Evolutionary conservation across 2,888 invertebrate species (phyloP), one percentile per base, ranked within the genome.

Genomic region (Papilio gigon): DNA sequence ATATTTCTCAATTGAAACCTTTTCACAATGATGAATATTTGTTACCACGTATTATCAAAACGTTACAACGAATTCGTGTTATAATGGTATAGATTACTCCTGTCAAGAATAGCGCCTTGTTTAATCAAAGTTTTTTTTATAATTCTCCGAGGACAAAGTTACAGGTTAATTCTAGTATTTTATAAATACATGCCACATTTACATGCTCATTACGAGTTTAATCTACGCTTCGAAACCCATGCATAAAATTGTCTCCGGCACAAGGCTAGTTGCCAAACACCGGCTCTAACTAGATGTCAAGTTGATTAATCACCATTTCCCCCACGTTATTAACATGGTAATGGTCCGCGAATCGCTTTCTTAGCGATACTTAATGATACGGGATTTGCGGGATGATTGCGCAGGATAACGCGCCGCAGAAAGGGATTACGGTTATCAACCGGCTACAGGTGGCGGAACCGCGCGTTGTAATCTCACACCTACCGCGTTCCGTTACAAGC

Each of bases 241-340:
- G 91, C 89, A 90, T 90, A 90, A 89, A 90, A 77, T 77, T 77
- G 77, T 89, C 87, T 84, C 77, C 77, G 77, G 74, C 77, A 74
- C 78, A 84, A 81, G 87, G 86, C 84, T 86, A 86, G 86, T 86
- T 79, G 76, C 73, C 62, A 66, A 70, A 65, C 66, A 75, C 75
- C 76, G 68, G 81, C 80, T 83, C 82, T 80, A 80, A 82, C 83
- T 81, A 84, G 82, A 87, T 85, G 91, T 90, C 90, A 89, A 84
- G 76, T 86, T 92, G 91, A 92, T 92, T 92, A 91, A 91, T 91
- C 84, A 82, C 87, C 79, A 73, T 78, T 82, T 87, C 90, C 92
- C 91, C 89, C 78, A 86, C 77, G 87, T 89, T 90, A 91, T 92
- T 91, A 91, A 91, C 92, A 91, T 92, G 90, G 91, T 89, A 92